Base-by-base conservation (phyloP, 2,797 vertebrate species). In the Propithecus perrieri region DNA sequence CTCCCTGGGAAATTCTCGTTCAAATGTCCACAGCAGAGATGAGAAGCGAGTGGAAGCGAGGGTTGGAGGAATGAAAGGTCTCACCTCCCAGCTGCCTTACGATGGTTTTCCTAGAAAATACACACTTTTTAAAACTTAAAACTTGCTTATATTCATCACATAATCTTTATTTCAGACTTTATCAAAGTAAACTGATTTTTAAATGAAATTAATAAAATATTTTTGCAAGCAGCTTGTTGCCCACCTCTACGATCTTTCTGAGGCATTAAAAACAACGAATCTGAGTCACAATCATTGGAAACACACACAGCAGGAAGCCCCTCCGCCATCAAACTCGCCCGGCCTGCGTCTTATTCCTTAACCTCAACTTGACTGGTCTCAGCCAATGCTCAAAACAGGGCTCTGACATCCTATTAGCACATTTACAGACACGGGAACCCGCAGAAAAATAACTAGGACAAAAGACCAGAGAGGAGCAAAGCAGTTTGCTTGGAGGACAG, bases 61-160 rank as follows among this genome's bases (percentile, higher is more conserved):
- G 15, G 0, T 22, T 5, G 0, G 33, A 38, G 48, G 24, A 1
- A 28, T 0, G 2, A 15, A 17, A 2, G 26, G 33, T 26, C 48
- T 50, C 11, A 22, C 57, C 35, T 26, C 30, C 1, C 11, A 35
- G 30, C 8, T 28, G 12, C 3, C 46, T 38, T 24, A 28, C 0
- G 1, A 5, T 18, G 33, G 8, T 46, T 91, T 26, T 72, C 46
- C 57, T 1, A 26, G 71, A 48, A 87, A 95, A 35, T 15, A 13
- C 0, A 9, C 35, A 59, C 3, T 2, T 11, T 35, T 9, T 10
- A 86, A n/a, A 22, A 50, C 46, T 38, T 41, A 46, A 14, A 61
- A 28, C 22, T 55, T n/a, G 12, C 28, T 63, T 63, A 65, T 38
- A 10, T 55, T 46, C 61, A 28, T 30, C 78, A 18, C 48, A 15